Evolutionary conservation across 2,888 invertebrate genomes (phyloP), one percentile per base, ranked within the genome.

Genomic region (Sphaerolaimus hirsutus): DNA sequence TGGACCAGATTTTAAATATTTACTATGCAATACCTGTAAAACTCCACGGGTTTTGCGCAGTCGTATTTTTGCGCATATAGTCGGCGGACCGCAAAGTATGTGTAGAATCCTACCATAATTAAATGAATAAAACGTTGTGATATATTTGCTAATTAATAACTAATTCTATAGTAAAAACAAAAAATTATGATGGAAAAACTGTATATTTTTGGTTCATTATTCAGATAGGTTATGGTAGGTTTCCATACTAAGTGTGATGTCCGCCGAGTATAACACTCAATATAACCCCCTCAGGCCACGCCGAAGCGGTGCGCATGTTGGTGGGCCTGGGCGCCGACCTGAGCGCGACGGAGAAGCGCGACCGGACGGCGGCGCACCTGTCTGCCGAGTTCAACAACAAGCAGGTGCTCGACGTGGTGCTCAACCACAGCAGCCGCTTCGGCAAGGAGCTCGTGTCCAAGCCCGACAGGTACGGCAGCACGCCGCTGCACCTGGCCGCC

Each of bases 401-500:
- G 12, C 40, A 24, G 5, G 23, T 40, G 23, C 2, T 24, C 23
- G 40, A 23, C 23, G 23, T 40, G 7, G 24, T 23, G 40, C n/a
- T 37, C 5, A 19, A 5, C 37, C 37, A 37, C 2, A 53, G 57
- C 12, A 52, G 64, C 47, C 54, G 55, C 10, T 48, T 52, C 29
- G 52, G 53, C 21, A 45, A 35, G 19, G 50, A 53, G 1, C 54
- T 68, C 52, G 55, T 70, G 29, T 63, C 66, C 48, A 53, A 55
- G 21, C 58, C 62, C 48, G 69, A 71, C 55, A 59, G 64, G 41
- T 67, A 64, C 54, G 66, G 65, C 50, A 66, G 66, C 52, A 63
- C 64, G 27, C 67, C 70, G 2, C 60, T 70, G 44, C 70, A 70
- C 52, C 58, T 66, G 43, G 69, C 68, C 19, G 61, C 66, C 21